A percentile compares a stretch with the other conserved stretches of the same genome.
These are phyloP conservation scores for Prionchulus punctatus DNA, from an alignment of 2,888 invertebrate genomes.

Conservation along the genomic window DNA sequence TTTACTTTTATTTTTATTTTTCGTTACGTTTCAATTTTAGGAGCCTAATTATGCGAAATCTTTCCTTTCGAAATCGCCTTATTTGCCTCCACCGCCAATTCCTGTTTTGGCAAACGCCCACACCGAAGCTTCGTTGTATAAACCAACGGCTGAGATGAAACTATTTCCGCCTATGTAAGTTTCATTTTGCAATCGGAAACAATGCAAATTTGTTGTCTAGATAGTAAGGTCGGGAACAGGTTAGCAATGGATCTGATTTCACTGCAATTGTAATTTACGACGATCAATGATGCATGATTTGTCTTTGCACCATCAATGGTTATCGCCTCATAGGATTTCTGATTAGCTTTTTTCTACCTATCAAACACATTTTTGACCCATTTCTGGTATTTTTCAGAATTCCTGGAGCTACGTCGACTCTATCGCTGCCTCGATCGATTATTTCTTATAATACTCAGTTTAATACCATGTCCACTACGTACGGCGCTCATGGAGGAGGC, in stretches of 20 bases:
- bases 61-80: slow-evolving; percentile 17
- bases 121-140: slow-evolving; percentile 24
- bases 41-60: too few species aligned
- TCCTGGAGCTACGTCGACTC: background rate
- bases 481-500: background rate
- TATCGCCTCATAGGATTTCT: too few species aligned
- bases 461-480: background rate
- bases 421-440: background rate
- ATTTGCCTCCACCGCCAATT: slow-evolving; percentile 28
- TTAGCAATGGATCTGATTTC: background rate
- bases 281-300: too few species aligned
- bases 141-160: slow-evolving; percentile 28
- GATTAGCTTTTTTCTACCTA: background rate
- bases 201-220: background rate
- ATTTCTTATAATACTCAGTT: background rate
- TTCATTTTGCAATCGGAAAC: slow-evolving; percentile 8
- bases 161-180: slow-evolving; percentile 31
- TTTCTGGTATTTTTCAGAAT: background rate
- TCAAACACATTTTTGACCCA: background rate
- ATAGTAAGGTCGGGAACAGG: background rate
- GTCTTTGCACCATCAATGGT: too few species aligned
- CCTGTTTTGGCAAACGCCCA: slow-evolving; percentile 28
- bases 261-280: too few species aligned
- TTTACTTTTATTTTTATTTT: too few species aligned
- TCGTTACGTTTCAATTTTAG: too few species aligned